phyloP scores from a whole-genome alignment of 1,140 invertebrate genomes.

The Brachionus calyciflorus region DNA sequence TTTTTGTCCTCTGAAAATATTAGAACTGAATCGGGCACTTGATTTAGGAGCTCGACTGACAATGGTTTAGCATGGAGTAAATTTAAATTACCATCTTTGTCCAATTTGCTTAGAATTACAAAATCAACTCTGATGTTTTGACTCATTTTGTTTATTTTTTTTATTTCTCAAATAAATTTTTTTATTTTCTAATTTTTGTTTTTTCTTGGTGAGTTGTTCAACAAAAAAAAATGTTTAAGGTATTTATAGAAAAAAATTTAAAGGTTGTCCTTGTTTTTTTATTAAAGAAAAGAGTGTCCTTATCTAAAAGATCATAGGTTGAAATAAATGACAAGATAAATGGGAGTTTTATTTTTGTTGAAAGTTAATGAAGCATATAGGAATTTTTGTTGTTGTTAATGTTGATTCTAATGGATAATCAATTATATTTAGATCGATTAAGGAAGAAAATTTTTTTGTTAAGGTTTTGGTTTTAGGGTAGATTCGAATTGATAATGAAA shows the following conservation, averaged over 20 bases:
- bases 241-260: neutral
- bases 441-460: too few species aligned
- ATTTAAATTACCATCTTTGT: conserved; percentile 17
- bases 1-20: conserved; percentile 21
- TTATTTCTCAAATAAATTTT: neutral
- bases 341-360: too few species aligned
- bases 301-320: too few species aligned
- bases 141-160: neutral
- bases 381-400: too few species aligned
- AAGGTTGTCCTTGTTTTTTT: too few species aligned
- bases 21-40: conserved; percentile 2
- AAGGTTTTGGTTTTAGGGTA: too few species aligned
- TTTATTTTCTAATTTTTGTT: neutral
- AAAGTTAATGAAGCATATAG: too few species aligned
- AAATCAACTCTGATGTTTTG: conserved; percentile 20
- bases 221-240: neutral
- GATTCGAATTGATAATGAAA: too few species aligned
- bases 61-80: neutral
- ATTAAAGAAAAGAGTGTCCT: too few species aligned
- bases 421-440: too few species aligned
- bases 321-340: too few species aligned
- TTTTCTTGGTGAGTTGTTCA: neutral
- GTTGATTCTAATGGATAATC: too few species aligned
- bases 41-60: neutral
- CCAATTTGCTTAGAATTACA: conserved; percentile 21